These are phyloP conservation scores for Anthonomus grandis DNA, from an alignment of 1,140 invertebrate species.

Conservation along the genomic window DNA sequence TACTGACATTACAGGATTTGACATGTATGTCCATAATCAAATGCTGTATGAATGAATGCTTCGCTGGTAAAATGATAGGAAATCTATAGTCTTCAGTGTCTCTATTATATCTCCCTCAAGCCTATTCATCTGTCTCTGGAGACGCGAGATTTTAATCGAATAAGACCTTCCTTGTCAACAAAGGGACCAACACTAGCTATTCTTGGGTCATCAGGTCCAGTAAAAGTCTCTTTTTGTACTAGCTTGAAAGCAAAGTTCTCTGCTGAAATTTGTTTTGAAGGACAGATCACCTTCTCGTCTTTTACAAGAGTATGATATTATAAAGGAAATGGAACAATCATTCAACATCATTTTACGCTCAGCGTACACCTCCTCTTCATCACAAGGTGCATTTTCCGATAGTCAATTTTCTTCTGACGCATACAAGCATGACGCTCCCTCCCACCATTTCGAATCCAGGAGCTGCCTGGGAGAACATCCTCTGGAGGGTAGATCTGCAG, in stretches of 20 bases:
- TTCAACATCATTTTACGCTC: background rate
- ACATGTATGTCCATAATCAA: constrained; percentile 11
- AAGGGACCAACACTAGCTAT: constrained; percentile 17
- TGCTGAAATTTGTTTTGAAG: constrained; percentile 24
- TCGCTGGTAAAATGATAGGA: constrained; percentile 36
- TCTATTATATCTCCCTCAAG: no score
- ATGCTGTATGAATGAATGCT: constrained; percentile 18
- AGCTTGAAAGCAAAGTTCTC: constrained; percentile 25
- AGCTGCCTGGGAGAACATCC: constrained; percentile 46
- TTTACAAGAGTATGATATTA: constrained; percentile 36
- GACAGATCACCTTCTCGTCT: constrained; percentile 29
- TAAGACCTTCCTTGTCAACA: constrained; percentile 29
- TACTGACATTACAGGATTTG: constrained; percentile 12
- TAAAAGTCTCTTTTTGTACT: constrained; percentile 14
- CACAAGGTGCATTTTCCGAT: background rate
- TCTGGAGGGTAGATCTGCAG: no score
- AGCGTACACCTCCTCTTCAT: no score
- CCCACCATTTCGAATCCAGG: constrained; percentile 34
- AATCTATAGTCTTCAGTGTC: constrained; percentile 30
- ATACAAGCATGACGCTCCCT: constrained; percentile 40
- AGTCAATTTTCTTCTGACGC: constrained; percentile 29
- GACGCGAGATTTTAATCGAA: constrained; percentile 38
- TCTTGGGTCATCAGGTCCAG: background rate
- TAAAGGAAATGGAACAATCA: constrained; percentile 21
- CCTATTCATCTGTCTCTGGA: no score